phyloP scores from a whole-genome alignment of 2,888 invertebrate genomes.

The Crioceris asparagi region DNA sequence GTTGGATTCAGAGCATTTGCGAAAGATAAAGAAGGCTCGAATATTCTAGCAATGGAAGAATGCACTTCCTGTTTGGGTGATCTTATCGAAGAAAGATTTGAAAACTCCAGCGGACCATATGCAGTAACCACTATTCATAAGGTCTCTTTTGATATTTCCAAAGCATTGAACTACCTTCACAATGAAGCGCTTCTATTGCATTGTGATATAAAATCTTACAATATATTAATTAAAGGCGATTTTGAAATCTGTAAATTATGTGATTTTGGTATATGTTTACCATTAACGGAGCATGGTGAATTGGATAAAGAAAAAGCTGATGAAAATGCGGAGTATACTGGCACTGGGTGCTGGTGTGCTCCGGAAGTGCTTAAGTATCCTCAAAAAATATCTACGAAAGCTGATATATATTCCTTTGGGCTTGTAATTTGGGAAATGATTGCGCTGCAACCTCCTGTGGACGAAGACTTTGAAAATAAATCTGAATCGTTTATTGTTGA shows the following conservation, averaged over 20 bases:
- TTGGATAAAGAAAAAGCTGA: conserved; percentile 45
- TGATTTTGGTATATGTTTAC: conserved; percentile 75
- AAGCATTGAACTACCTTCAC: conserved; percentile 69
- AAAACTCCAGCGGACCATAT: conserved; percentile 47
- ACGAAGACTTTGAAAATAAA: conserved; percentile 13
- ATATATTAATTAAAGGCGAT: conserved; percentile 65
- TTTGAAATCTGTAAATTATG: conserved; percentile 68
- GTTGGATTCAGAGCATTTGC: conserved; percentile 59
- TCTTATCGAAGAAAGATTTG: conserved; percentile 56
- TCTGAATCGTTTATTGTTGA: conserved; percentile 19
- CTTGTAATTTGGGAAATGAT: conserved; percentile 75
- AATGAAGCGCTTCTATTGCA: conserved; percentile 60
- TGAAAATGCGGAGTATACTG: conserved; percentile 50
- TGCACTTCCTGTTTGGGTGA: conserved; percentile 63
- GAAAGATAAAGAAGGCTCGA: conserved; percentile 42
- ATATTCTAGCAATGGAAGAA: conserved; percentile 70
- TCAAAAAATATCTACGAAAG: conserved; percentile 52
- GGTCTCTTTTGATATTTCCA: conserved; percentile 55
- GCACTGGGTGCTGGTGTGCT: conserved; percentile 69
- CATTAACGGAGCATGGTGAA: conserved; percentile 52
- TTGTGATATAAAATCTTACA: conserved; percentile 77
- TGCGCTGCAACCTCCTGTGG: conserved; percentile 53
- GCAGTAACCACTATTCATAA: conserved; percentile 51
- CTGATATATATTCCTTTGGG: conserved; percentile 74
- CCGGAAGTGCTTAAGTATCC: conserved; percentile 60